Evolutionary conservation across 2,113 vertebrate genomes (phyloP), one percentile per base, ranked within the genome.

Genomic region (Bathybates hornii): DNA sequence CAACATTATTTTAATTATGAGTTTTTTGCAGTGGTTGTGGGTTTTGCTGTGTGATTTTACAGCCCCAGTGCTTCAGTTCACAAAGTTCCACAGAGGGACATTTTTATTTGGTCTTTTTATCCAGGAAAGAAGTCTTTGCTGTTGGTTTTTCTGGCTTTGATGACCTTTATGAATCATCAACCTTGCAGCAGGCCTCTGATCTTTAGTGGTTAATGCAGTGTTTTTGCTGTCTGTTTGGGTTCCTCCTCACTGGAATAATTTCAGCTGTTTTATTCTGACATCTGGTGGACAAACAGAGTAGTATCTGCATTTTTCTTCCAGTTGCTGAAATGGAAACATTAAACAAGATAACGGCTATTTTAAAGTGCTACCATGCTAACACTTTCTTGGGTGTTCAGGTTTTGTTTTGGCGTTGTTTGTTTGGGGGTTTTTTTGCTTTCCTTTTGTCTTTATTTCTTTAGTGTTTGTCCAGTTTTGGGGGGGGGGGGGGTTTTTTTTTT

Each of bases 191-290:
- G 57, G 21, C 3, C 57, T 79, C 79, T 82, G 24, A 19, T 29
- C 10, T 38, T 66, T 66, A 66, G 34, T 66, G 10, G 19, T 21
- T 66, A 66, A 13, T 21, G 61, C 61, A 66, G 61, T 19, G 61
- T 7, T 66, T 13, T 66, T 38, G 34, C 34, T 38, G 61, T 38
- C 61, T 38, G 10, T 38, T 66, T 66, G 6, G 43, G 4, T 32
- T 29, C 43, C 43, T 4, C 27, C 71, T 78, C 9, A 6, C 6
- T 43, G 14, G 21, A 34, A 54, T 8, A 24, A 38, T 7, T 81
- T 5, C n/a, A 61, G 10, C 80, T 63, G 68, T 71, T 84, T 36
- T 19, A 89, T 38, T 7, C 84, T 93, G 91, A 90, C 93, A 87
- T 43, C 92, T 93, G 21, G 66, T 90, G 93, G 90, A 54, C 41